These are phyloP conservation scores for Panagrolaimus sp. DNA, from an alignment of 1,140 invertebrate genomes.

Conservation along the genomic window DNA sequence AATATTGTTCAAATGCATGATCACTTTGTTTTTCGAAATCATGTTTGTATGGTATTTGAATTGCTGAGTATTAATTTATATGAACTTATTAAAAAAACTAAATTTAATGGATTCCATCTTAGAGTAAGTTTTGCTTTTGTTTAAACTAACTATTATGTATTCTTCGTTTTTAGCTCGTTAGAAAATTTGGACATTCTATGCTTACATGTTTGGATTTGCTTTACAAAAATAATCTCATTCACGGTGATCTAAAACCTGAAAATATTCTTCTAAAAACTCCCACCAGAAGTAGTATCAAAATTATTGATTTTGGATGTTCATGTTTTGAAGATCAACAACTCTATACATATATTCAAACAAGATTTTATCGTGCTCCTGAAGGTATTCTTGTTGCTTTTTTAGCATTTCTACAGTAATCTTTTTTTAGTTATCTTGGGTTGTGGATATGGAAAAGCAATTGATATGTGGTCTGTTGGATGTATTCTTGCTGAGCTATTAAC, in stretches of 20 bases:
- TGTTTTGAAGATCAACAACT: not conserved
- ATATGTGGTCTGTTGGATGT: constrained; percentile 11
- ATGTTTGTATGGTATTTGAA: constrained; percentile 8
- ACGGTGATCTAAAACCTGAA: constrained; percentile 9
- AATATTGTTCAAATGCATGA: constrained; percentile 99
- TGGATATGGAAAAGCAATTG: not conserved
- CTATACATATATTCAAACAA: not conserved
- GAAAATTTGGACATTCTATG: no score
- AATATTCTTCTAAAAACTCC: not conserved
- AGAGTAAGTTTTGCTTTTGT: no score
- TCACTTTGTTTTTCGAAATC: constrained; percentile 89
- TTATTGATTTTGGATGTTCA: constrained; percentile 8
- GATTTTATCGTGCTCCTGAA: constrained; percentile 5
- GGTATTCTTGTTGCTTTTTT: not conserved
- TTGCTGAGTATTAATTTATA: not conserved
- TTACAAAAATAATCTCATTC: not conserved
- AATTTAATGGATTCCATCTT: not conserved
- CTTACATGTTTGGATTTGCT: not conserved
- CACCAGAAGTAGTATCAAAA: not conserved
- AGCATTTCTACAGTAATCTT: no score
- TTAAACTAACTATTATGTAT: no score
- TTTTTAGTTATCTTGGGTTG: no score
- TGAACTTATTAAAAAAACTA: constrained; percentile 6
- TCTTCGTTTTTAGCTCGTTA: no score
- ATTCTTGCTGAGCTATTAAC: not conserved